Evolutionary conservation across 2,113 vertebrate species (phyloP).

Genomic region (Burhinus oedicnemus): DNA sequence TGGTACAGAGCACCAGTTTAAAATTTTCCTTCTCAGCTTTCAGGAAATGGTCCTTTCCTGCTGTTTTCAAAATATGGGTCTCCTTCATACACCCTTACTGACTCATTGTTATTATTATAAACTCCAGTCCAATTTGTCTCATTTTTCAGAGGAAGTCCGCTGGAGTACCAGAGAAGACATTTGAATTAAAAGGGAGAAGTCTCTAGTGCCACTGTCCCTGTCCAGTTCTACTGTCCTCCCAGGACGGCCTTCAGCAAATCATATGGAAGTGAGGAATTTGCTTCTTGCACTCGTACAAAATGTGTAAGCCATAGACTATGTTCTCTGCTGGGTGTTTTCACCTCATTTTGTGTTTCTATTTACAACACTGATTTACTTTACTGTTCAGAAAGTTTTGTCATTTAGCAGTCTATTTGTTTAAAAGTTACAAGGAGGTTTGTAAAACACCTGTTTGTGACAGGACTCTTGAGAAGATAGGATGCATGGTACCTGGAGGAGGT

Average conservation of each 20-base stretch:
- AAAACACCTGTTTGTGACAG: neutral
- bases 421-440: neutral
- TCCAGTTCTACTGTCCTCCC: neutral
- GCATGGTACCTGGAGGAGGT: constrained; percentile 89
- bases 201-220: neutral
- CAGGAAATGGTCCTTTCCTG: neutral
- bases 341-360: neutral
- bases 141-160: neutral
- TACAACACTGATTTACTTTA: neutral
- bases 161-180: neutral
- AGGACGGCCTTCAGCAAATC: neutral
- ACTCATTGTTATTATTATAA: neutral
- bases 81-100: neutral
- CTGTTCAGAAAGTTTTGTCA: neutral
- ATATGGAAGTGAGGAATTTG: neutral
- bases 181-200: neutral
- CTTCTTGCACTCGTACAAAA: neutral
- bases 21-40: neutral
- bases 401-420: neutral
- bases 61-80: neutral
- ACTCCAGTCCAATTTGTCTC: neutral
- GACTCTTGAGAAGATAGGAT: neutral
- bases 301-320: rapidly evolving
- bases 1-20: neutral
- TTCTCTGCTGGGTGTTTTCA: neutral